A percentile compares a stretch with the other conserved stretches of the same genome.
These are phyloP conservation scores for Limnothrissa miodon DNA, from an alignment of 2,113 vertebrate species.

Conservation along the genomic window DNA sequence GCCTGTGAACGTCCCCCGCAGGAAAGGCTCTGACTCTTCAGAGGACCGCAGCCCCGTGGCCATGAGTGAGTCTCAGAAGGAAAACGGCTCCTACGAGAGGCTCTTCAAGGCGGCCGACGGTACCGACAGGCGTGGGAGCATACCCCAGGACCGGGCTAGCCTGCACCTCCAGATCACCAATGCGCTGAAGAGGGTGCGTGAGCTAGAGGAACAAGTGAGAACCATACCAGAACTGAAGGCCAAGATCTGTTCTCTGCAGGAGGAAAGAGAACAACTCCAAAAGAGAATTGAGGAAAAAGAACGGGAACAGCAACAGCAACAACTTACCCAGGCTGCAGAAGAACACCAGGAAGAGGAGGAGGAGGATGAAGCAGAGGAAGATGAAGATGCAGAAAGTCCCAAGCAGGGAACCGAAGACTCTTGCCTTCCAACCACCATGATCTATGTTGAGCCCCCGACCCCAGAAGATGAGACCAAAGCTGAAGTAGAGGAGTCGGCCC, in stretches of 20 bases:
- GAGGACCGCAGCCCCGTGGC: slow-evolving; percentile 55
- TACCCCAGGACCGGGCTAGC: slow-evolving; percentile 55
- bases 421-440: not conserved
- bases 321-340: not conserved
- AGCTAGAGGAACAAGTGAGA: slow-evolving; percentile 68
- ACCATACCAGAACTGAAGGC: slow-evolving; percentile 72
- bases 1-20: slow-evolving; percentile 80
- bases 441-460: not conserved
- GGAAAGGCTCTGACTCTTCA: slow-evolving; percentile 61
- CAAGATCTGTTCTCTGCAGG: slow-evolving; percentile 67
- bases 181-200: slow-evolving; percentile 67
- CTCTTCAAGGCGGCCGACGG: slow-evolving; percentile 60
- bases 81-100: slow-evolving; percentile 55
- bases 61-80: slow-evolving; percentile 53
- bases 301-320: slow-evolving; percentile 29
- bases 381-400: not conserved
- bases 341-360: not conserved
- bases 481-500: slow-evolving; percentile 31
- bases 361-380: not conserved
- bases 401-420: slow-evolving; percentile 40
- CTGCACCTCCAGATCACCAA: slow-evolving; percentile 71
- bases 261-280: slow-evolving; percentile 61
- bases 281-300: slow-evolving; percentile 62
- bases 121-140: slow-evolving; percentile 45
- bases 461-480: slow-evolving; percentile 15